phyloP scores from a whole-genome alignment of 2,113 vertebrate genomes.

The Patagioenas fasciata region DNA sequence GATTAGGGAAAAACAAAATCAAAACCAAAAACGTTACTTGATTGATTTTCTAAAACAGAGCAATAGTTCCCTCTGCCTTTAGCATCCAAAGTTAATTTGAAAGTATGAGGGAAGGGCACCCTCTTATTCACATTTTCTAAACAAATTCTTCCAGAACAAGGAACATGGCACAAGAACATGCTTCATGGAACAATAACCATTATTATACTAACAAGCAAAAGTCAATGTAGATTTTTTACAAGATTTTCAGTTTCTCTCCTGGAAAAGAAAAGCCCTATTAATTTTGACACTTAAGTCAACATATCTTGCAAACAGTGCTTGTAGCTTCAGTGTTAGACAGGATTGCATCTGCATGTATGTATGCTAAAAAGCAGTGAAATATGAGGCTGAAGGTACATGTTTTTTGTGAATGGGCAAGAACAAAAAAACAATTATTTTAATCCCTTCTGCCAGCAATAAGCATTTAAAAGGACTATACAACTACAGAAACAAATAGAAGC shows the following conservation, averaged over 20 bases:
- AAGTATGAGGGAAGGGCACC: neutral
- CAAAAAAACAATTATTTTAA: neutral
- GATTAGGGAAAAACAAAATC: too few species aligned
- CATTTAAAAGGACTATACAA: neutral
- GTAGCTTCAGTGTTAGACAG: neutral
- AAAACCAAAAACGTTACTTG: too few species aligned
- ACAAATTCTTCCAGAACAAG: neutral
- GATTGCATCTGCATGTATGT: neutral
- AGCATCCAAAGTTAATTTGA: neutral
- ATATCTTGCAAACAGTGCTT: neutral
- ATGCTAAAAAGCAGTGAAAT: neutral
- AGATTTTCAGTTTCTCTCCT: neutral
- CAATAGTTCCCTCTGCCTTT: neutral
- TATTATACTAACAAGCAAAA: neutral
- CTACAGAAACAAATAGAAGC: neutral
- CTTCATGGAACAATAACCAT: neutral
- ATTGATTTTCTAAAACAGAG: neutral
- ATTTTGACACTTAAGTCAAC: neutral
- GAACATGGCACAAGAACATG: rapidly evolving
- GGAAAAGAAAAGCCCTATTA: neutral
- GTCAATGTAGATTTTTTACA: neutral
- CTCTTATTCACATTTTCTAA: neutral
- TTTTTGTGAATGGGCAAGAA: neutral
- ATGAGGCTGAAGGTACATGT: neutral
- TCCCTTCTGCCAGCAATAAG: neutral